These are phyloP conservation scores for Phenganax subtilis DNA, from an alignment of 92 coral and sea anemone genomes.

Conservation along the genomic window DNA sequence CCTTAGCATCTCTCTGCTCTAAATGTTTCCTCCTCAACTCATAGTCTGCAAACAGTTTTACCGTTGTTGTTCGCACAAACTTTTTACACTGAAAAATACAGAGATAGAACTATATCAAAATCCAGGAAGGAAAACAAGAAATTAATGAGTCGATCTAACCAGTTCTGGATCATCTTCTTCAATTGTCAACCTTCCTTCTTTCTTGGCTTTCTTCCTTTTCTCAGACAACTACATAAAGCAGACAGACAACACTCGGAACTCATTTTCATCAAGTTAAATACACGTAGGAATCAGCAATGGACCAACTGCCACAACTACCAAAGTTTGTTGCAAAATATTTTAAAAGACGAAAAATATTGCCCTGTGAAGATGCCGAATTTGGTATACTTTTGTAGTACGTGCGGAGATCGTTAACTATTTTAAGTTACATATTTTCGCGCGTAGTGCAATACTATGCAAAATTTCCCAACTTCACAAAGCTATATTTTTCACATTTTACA, in stretches of 20 bases:
- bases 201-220: slow-evolving; percentile 82
- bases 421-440: too few species aligned
- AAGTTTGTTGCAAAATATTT: too few species aligned
- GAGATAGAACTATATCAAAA: not conserved
- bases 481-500: too few species aligned
- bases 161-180: slow-evolving; percentile 81
- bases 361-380: too few species aligned
- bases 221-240: slow-evolving; percentile 65
- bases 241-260: not conserved
- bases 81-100: slow-evolving; percentile 56
- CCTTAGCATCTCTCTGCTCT: slow-evolving; percentile 74
- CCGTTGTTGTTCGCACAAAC: slow-evolving; percentile 75
- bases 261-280: not conserved
- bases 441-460: too few species aligned
- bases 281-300: too few species aligned
- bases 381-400: too few species aligned
- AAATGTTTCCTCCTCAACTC: slow-evolving; percentile 80
- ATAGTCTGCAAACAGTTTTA: slow-evolving; percentile 91
- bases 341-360: too few species aligned
- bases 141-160: slow-evolving; percentile 34
- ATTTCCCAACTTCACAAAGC: too few species aligned
- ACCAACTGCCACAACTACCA: too few species aligned
- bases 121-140: too few species aligned
- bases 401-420: too few species aligned
- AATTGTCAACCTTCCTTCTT: slow-evolving; percentile 66